phyloP scores from a whole-genome alignment of 1,140 invertebrate genomes.

The Aphidius ervi region DNA sequence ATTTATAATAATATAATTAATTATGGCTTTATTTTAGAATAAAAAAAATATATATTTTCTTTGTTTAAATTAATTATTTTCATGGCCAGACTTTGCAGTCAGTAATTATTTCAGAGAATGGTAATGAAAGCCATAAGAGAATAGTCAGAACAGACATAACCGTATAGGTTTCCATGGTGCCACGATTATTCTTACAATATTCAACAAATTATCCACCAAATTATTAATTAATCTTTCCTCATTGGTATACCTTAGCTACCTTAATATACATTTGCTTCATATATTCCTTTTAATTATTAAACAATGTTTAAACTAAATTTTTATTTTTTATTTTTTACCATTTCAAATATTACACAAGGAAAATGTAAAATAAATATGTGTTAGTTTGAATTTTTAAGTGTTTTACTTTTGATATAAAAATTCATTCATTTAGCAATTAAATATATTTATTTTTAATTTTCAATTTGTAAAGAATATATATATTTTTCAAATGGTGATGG shows the following conservation, averaged over 20 bases:
- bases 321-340: no score
- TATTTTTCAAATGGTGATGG: no score
- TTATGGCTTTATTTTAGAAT: no score
- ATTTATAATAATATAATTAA: no score
- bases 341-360: background rate
- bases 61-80: no score
- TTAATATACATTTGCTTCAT: background rate
- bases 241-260: background rate
- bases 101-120: slow-evolving; percentile 31
- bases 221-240: slow-evolving; percentile 34
- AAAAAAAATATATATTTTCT: no score
- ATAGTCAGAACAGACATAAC: slow-evolving; percentile 11
- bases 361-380: slow-evolving; percentile 1
- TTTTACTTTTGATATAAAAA: no score
- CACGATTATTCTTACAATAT: slow-evolving; percentile 36
- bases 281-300: no score
- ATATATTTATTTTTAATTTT: background rate
- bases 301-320: no score
- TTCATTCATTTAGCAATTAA: background rate
- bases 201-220: slow-evolving; percentile 42
- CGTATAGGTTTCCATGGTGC: slow-evolving; percentile 22
- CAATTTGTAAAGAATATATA: no score
- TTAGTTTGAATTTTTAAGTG: background rate
- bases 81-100: slow-evolving; percentile 6
- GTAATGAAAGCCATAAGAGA: slow-evolving; percentile 37